Evolutionary conservation across 2,113 vertebrate genomes (phyloP).

Genomic region (Vulpes ferrilata): DNA sequence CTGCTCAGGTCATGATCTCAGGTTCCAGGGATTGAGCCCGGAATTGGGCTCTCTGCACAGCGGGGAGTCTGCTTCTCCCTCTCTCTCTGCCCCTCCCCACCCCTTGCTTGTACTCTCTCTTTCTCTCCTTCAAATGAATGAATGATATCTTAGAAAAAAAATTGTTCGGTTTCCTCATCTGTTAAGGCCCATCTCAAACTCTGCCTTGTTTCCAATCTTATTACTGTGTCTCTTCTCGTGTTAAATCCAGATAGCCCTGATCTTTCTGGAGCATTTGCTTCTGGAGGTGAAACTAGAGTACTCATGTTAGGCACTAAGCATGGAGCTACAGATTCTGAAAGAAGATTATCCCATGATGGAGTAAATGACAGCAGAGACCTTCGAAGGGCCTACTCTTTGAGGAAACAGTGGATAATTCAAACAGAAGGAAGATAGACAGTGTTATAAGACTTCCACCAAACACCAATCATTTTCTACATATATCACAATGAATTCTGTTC

Average conservation of each 20-base stretch:
- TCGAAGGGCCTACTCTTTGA: not conserved
- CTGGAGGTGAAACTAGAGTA: not conserved
- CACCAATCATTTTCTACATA: not conserved
- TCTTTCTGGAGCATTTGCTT: not conserved
- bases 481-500: conserved; percentile 21
- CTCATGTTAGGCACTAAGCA: not conserved
- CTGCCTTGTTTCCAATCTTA: not conserved
- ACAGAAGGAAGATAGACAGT: not conserved
- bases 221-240: not conserved
- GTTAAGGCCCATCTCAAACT: not conserved
- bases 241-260: not conserved
- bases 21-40: not conserved
- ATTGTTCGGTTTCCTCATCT: not conserved
- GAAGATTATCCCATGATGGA: not conserved
- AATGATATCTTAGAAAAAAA: not conserved
- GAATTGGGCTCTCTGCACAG: not conserved
- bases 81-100: not conserved
- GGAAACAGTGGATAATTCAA: not conserved
- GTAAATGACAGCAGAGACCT: not conserved
- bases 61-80: not conserved
- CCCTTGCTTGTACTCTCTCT: not conserved
- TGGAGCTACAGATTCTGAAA: not conserved
- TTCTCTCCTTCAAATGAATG: not conserved
- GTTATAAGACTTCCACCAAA: not conserved
- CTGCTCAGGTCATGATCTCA: not conserved